Percentiles rank a stretch among this genome's conserved stretches.
Evolutionary conservation across 2,113 vertebrate genomes (phyloP).

Genomic region (Azemiops feae): DNA sequence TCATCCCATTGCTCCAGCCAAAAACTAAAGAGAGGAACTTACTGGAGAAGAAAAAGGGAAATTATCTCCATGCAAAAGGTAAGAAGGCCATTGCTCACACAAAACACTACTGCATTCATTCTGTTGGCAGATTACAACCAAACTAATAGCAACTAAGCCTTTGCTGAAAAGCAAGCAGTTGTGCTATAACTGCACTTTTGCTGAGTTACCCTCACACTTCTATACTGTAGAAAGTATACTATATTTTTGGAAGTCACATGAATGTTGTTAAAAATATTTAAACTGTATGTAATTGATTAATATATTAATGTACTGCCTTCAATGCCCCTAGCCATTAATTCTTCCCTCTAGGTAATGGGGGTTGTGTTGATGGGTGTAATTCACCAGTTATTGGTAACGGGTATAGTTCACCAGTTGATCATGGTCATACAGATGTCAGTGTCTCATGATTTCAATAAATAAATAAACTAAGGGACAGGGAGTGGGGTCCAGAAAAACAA

Average conservation of each 20-base stretch:
- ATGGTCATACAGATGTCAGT: neutral
- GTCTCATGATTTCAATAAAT: too few species aligned
- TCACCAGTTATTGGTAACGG: too few species aligned
- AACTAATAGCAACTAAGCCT: neutral
- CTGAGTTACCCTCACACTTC: neutral
- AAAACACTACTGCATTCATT: neutral
- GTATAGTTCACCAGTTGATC: neutral
- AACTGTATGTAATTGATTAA: neutral
- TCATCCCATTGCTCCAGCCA: neutral
- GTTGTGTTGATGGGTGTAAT: too few species aligned
- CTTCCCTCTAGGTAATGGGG: too few species aligned
- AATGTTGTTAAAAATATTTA: neutral
- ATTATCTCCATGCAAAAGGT: constrained; percentile 31
- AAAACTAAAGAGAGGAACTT: constrained; percentile 21
- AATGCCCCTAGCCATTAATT: too few species aligned
- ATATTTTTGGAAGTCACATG: neutral
- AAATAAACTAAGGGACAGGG: neutral
- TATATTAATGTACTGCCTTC: neutral
- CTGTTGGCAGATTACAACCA: neutral
- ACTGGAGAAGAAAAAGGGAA: constrained; percentile 29
- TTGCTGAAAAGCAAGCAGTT: neutral
- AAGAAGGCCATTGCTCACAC: constrained; percentile 17
- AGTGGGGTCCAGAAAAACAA: neutral
- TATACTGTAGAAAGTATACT: neutral
- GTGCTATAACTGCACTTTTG: neutral